Evolutionary conservation across 2,888 invertebrate genomes (phyloP).

Genomic region (Eupithecia subfuscata): DNA sequence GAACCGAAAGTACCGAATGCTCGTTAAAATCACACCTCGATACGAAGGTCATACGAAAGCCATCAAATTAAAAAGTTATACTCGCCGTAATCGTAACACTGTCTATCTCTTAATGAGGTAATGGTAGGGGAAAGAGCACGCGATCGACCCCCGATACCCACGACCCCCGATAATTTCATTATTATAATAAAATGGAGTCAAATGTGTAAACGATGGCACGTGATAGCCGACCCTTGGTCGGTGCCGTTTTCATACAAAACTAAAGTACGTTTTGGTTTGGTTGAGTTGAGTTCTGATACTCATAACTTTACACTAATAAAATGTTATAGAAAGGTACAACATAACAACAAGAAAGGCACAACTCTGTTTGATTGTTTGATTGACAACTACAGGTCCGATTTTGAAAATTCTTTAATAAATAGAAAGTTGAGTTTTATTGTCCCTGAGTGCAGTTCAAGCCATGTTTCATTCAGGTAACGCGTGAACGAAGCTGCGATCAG

Average conservation of each 20-base stretch:
- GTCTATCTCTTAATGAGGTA: constrained; percentile 76
- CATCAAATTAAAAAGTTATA: constrained; percentile 79
- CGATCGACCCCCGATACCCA: constrained; percentile 55
- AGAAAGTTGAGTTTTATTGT: too few species aligned
- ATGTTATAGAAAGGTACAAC: background rate
- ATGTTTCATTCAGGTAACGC: too few species aligned
- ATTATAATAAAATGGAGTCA: constrained; percentile 79
- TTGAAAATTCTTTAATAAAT: too few species aligned
- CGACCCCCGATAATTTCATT: constrained; percentile 76
- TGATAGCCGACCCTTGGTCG: constrained; percentile 54
- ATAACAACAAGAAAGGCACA: too few species aligned
- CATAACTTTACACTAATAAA: background rate
- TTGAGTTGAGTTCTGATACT: background rate
- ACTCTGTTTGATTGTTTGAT: too few species aligned
- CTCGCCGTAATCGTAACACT: constrained; percentile 60
- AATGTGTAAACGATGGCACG: constrained; percentile 78
- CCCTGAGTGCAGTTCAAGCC: too few species aligned
- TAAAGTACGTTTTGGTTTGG: background rate
- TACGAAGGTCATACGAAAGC: constrained; percentile 56
- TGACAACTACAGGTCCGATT: too few species aligned
- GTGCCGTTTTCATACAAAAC: background rate
- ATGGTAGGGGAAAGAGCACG: constrained; percentile 69
- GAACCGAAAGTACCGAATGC: constrained; percentile 19
- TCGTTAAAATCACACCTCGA: constrained; percentile 72
- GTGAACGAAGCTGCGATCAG: too few species aligned